A percentile compares a stretch with the other conserved stretches of the same genome.
These are phyloP conservation scores for Siniperca undulata DNA, from an alignment of 2,797 vertebrate species.

Conservation along the genomic window DNA sequence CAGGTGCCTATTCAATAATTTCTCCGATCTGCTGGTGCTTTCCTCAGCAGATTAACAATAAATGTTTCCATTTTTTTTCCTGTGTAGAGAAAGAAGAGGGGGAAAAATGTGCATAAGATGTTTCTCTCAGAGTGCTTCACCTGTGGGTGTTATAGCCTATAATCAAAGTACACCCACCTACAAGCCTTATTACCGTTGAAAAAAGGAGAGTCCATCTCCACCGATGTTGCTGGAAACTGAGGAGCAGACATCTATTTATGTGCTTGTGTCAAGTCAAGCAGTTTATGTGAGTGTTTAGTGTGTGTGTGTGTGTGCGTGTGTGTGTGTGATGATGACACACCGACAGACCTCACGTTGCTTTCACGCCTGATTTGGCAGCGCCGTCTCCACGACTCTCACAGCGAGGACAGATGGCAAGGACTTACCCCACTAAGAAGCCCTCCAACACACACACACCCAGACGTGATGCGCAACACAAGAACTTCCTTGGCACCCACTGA, in stretches of 20 bases:
- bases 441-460: constrained; percentile 35
- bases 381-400: constrained; percentile 65
- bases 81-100: background rate
- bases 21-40: background rate
- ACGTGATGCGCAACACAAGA: constrained; percentile 48
- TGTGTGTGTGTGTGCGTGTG: background rate
- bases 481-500: constrained; percentile 62
- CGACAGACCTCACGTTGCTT: constrained; percentile 34
- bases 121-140: constrained; percentile 5
- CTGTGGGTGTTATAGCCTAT: background rate
- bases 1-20: background rate
- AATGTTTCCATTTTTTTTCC: background rate
- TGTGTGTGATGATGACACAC: constrained; percentile 15
- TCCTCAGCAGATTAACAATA: background rate
- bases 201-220: constrained; percentile 7
- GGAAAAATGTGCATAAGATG: background rate
- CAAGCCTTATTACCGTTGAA: background rate
- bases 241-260: constrained; percentile 38
- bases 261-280: constrained; percentile 31
- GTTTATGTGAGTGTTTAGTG: constrained; percentile 20
- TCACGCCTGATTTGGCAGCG: constrained; percentile 76
- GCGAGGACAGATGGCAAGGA: constrained; percentile 84
- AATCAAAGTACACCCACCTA: constrained; percentile 24
- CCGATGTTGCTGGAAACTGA: constrained; percentile 5
- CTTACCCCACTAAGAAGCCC: constrained; percentile 75